Evolutionary conservation across 1,140 invertebrate species (phyloP).

Genomic region (Drosophila azteca): DNA sequence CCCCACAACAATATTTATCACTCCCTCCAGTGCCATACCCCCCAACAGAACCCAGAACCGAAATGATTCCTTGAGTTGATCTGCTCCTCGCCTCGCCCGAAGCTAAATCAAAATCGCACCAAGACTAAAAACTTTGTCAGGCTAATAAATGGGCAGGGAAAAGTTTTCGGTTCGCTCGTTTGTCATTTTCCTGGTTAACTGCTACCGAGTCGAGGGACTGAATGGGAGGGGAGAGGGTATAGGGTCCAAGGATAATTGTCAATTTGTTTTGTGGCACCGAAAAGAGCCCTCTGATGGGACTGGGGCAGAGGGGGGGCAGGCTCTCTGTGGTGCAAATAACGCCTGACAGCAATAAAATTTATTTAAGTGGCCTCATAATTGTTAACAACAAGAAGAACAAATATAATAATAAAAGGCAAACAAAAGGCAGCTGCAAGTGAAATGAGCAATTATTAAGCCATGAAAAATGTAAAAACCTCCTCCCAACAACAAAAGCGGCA

Average conservation of each 20-base stretch:
- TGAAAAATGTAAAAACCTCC: conserved; percentile 65
- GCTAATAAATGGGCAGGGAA: conserved; percentile 73
- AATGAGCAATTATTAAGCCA: conserved; percentile 77
- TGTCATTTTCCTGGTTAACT: conserved; percentile 55
- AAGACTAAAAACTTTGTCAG: conserved; percentile 56
- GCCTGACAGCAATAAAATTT: conserved; percentile 70
- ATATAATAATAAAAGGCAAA: conserved; percentile 42
- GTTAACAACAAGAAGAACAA: conserved; percentile 62
- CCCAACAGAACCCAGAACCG: too few species aligned
- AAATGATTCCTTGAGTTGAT: conserved; percentile 15
- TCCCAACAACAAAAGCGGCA: background rate
- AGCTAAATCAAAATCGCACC: conserved; percentile 75
- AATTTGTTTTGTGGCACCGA: conserved; percentile 58
- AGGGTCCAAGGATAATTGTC: conserved; percentile 62
- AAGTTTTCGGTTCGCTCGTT: conserved; percentile 63
- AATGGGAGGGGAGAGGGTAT: background rate
- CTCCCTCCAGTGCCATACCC: too few species aligned
- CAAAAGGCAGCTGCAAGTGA: conserved; percentile 69
- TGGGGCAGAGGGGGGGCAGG: background rate
- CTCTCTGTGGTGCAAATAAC: conserved; percentile 7
- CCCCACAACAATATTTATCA: conserved; percentile 14
- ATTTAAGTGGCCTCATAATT: conserved; percentile 77
- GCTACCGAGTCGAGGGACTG: background rate
- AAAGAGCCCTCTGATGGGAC: conserved; percentile 18
- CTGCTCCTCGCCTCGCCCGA: conserved; percentile 14